Percentiles rank a stretch among this genome's conserved stretches.
Evolutionary conservation across 2,888 invertebrate genomes (phyloP).

Genomic region (Mythimna ferrago): DNA sequence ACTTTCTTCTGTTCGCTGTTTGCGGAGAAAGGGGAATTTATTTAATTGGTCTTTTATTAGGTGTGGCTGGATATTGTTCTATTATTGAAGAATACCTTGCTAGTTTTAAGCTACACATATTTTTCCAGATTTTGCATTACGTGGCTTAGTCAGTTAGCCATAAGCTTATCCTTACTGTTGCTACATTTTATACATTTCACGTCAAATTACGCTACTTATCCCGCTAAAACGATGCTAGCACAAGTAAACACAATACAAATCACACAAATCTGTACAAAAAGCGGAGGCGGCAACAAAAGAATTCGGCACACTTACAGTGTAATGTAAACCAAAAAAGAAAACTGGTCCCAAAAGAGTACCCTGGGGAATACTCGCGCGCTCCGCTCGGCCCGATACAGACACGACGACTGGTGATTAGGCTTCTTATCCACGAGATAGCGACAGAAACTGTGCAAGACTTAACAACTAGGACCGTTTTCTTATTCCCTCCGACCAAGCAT

Average conservation of each 20-base stretch:
- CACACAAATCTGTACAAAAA: conserved; percentile 85
- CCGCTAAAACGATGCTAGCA: conserved; percentile 68
- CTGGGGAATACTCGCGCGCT: conserved; percentile 87
- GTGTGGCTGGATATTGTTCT: conserved; percentile 40
- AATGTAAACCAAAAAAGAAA: conserved; percentile 90
- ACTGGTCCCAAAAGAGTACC: conserved; percentile 89
- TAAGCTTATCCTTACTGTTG: conserved; percentile 3
- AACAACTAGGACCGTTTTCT: conserved; percentile 90
- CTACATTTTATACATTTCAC: conserved; percentile 39
- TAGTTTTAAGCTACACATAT: conserved; percentile 6
- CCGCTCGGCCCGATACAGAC: conserved; percentile 88
- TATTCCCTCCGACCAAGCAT: conserved; percentile 89
- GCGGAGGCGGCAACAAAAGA: conserved; percentile 86
- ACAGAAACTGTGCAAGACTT: conserved; percentile 91
- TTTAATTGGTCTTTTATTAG: conserved; percentile 53
- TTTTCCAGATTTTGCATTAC: background rate
- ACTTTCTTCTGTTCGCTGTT: conserved; percentile 74
- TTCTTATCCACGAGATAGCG: conserved; percentile 90
- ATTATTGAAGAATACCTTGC: conserved; percentile 30
- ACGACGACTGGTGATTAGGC: conserved; percentile 91
- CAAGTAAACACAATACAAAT: conserved; percentile 82
- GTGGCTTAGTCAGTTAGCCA: no score
- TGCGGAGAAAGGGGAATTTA: conserved; percentile 64
- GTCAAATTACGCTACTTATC: conserved; percentile 59
- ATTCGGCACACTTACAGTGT: conserved; percentile 89